Percentiles rank a stretch among this genome's conserved stretches.
These are phyloP conservation scores for Hybognathus amarus DNA, from an alignment of 2,797 vertebrate species.

Conservation along the genomic window DNA sequence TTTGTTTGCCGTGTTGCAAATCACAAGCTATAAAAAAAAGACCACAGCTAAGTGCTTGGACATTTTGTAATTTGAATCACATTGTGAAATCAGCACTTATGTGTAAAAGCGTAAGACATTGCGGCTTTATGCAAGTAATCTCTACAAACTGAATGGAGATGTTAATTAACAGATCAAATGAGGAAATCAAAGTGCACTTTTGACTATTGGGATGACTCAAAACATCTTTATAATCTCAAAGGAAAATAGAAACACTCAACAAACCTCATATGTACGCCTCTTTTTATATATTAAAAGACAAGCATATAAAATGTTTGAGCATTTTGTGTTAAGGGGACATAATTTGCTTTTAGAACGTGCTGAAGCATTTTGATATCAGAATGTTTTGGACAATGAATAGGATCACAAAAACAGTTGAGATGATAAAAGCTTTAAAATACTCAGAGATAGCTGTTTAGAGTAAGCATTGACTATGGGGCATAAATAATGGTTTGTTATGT, in stretches of 20 bases:
- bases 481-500: background rate
- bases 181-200: background rate
- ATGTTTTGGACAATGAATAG: background rate
- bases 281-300: background rate
- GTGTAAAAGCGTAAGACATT: background rate
- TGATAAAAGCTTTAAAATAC: background rate
- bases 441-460: background rate
- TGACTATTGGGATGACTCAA: background rate
- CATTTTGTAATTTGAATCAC: constrained; percentile 1
- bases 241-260: background rate
- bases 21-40: background rate
- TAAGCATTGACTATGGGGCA: background rate
- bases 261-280: background rate
- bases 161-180: background rate
- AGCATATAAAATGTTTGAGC: background rate
- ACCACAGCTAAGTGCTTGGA: background rate
- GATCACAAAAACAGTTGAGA: background rate
- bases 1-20: background rate
- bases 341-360: background rate
- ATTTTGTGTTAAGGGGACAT: background rate
- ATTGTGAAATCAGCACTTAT: constrained; percentile 27
- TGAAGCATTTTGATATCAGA: background rate
- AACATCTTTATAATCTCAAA: background rate
- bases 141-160: background rate
- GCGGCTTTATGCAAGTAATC: background rate